These are phyloP conservation scores for Lepidurus packardi DNA, from an alignment of 1,140 invertebrate species.

Conservation along the genomic window DNA sequence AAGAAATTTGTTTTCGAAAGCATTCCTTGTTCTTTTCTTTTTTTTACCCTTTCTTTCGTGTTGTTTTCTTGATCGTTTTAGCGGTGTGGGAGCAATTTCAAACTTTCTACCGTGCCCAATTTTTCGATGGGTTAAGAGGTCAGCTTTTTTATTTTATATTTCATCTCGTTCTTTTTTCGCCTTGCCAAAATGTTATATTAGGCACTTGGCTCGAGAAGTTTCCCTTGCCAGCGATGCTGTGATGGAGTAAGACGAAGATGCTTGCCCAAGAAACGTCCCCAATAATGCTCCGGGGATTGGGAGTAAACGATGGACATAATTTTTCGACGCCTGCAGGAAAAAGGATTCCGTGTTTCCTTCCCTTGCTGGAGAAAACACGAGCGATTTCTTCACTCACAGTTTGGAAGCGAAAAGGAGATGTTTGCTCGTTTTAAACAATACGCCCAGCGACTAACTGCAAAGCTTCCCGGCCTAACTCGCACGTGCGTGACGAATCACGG, in stretches of 20 bases:
- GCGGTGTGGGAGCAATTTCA: too few relatives aligned
- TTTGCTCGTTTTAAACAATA: background rate
- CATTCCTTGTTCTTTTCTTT: too few relatives aligned
- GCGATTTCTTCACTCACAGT: background rate
- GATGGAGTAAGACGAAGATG: background rate
- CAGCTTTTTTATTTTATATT: background rate
- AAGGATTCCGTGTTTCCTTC: background rate
- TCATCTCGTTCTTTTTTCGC: background rate
- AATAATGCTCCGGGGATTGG: conserved; percentile 10
- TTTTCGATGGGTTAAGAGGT: too few relatives aligned
- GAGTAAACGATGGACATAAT: conserved; percentile 13
- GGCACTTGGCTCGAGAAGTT: background rate
- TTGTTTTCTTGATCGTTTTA: too few relatives aligned
- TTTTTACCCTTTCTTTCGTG: too few relatives aligned
- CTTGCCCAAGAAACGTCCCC: background rate
- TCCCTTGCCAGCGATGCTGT: background rate
- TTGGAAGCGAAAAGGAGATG: background rate
- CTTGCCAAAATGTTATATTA: conserved; percentile 7
- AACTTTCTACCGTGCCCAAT: too few relatives aligned
- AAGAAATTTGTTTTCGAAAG: too few relatives aligned
- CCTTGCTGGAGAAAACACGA: background rate
- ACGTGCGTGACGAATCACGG: background rate
- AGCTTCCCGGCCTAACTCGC: background rate
- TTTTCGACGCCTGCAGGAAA: background rate
- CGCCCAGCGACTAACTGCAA: background rate